These are phyloP conservation scores for Oegoconia quadripuncta DNA, from an alignment of 2,888 invertebrate genomes.

Conservation along the genomic window DNA sequence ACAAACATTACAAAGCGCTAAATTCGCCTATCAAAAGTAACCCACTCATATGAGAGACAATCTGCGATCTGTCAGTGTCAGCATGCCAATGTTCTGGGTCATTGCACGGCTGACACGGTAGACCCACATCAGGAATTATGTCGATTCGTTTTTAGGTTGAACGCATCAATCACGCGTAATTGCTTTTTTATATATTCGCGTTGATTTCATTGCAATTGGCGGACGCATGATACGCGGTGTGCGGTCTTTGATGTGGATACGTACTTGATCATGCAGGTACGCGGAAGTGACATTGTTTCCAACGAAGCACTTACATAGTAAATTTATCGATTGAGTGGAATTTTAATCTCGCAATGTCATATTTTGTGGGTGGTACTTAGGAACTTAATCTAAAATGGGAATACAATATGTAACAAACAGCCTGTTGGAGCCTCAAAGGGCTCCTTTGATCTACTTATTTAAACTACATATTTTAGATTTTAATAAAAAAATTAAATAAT, in stretches of 20 bases:
- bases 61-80: conserved; percentile 43
- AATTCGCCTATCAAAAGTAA: not conserved
- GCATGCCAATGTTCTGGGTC: conserved; percentile 29
- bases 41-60: conserved; percentile 22
- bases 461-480: too few relatives aligned
- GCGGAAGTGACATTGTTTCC: too few relatives aligned
- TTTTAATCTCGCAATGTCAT: too few relatives aligned
- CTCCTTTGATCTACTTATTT: too few relatives aligned
- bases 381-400: too few relatives aligned
- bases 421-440: too few relatives aligned
- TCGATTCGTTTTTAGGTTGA: conserved; percentile 36
- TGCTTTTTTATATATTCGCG: conserved; percentile 26
- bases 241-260: not conserved
- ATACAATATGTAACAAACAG: too few relatives aligned
- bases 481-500: too few relatives aligned
- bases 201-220: conserved; percentile 18
- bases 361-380: too few relatives aligned
- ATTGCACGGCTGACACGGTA: conserved; percentile 26
- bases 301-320: too few relatives aligned
- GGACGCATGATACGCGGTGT: conserved; percentile 4
- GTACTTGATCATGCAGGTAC: too few relatives aligned
- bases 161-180: conserved; percentile 39
- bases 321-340: too few relatives aligned
- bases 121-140: conserved; percentile 30
- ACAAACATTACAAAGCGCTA: not conserved